Conservation (phyloP, 2,797 vertebrate species). For the Smutsia gigantea region DNA sequence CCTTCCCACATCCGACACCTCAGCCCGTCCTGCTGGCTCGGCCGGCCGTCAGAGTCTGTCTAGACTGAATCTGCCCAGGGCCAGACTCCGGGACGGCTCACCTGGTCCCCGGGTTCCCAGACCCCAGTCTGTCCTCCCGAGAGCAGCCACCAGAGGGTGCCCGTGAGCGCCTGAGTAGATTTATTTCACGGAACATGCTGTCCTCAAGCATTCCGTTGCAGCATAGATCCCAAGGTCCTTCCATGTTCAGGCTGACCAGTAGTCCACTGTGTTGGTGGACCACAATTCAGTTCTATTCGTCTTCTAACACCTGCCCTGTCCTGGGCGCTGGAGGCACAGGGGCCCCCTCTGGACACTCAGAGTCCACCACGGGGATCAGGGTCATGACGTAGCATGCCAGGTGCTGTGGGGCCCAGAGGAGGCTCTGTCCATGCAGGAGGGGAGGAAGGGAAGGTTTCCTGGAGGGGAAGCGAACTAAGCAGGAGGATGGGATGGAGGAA, state of each 20-base stretch:
- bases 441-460: not conserved
- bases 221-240: not conserved
- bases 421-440: not conserved
- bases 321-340: not conserved
- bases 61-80: too few species aligned
- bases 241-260: not conserved
- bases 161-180: not conserved
- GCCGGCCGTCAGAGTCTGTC: not conserved
- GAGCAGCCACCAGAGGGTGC: not conserved
- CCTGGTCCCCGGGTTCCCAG: not conserved
- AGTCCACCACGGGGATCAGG: not conserved
- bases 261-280: not conserved
- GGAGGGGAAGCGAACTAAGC: not conserved
- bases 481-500: not conserved
- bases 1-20: too few species aligned
- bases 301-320: not conserved
- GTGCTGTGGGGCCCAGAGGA: not conserved
- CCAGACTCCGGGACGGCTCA: too few species aligned
- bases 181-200: not conserved
- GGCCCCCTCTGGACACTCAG: not conserved
- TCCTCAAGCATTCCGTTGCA: not conserved
- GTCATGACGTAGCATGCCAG: too few species aligned
- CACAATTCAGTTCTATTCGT: not conserved
- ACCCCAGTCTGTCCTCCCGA: not conserved
- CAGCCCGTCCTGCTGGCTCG: not conserved